phyloP scores from a whole-genome alignment of 2,113 vertebrate genomes.

The Dipodomys merriami region DNA sequence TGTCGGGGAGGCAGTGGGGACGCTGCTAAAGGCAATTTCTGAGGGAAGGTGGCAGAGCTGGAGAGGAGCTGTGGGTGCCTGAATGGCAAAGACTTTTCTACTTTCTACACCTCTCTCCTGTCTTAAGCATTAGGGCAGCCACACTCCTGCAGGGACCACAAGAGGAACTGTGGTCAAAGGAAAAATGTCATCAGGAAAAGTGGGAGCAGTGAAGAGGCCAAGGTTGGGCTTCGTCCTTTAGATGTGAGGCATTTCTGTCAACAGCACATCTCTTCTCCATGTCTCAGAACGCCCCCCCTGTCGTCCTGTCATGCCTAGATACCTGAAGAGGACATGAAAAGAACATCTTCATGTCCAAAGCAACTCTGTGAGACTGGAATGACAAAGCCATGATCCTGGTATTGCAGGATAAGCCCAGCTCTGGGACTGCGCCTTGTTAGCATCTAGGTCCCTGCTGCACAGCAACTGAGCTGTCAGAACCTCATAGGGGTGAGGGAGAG shows the following conservation, averaged over 20 bases:
- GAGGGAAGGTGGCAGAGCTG: neutral
- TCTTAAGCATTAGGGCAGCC: accelerated
- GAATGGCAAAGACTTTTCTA: neutral
- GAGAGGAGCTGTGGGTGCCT: accelerated
- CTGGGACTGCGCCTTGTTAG: accelerated
- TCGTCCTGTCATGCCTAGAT: accelerated
- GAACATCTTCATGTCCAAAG: no score
- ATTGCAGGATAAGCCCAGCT: neutral
- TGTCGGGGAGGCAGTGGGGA: neutral
- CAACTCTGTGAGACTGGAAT: no score
- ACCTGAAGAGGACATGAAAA: no score
- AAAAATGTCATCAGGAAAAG: neutral
- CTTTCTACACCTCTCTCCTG: neutral
- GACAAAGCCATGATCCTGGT: neutral
- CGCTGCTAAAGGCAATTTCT: neutral
- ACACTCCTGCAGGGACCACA: neutral
- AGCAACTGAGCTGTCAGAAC: no score
- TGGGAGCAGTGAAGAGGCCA: neutral
- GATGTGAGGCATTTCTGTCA: neutral
- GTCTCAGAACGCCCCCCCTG: neutral
- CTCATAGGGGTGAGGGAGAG: no score
- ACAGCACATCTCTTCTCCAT: neutral
- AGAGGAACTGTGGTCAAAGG: neutral
- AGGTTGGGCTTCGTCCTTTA: neutral
- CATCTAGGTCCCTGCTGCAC: no score